Conservation (phyloP, 1,140 invertebrate species). For the Nebria ingens region DNA sequence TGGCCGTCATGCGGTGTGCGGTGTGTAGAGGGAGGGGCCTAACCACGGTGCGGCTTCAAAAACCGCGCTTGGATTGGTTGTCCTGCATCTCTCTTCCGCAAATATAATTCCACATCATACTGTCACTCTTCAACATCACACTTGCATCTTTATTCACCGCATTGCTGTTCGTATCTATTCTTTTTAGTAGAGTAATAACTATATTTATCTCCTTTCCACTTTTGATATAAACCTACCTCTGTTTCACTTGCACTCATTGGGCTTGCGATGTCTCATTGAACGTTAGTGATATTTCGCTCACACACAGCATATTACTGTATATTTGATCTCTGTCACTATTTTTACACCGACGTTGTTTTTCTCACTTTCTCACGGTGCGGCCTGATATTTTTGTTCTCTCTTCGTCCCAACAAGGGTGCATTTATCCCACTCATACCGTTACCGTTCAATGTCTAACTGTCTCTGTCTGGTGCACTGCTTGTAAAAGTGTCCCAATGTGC, state of each 20-base stretch:
- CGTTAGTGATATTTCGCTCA: background rate
- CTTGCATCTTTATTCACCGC: conserved; percentile 7
- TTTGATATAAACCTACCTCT: background rate
- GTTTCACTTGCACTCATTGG: background rate
- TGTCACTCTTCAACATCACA: background rate
- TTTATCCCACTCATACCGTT: conserved; percentile 9
- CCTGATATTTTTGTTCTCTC: conserved; percentile 29
- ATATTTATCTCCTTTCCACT: background rate
- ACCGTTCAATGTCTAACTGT: conserved; percentile 23
- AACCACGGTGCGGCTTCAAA: conserved; percentile 35
- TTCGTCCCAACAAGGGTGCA: conserved; percentile 5
- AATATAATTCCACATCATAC: background rate
- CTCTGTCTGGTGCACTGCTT: conserved; percentile 23
- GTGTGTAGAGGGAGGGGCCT: conserved; percentile 33
- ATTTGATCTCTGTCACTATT: conserved; percentile 8
- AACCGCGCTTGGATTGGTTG: conserved; percentile 36
- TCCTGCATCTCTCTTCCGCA: conserved; percentile 24
- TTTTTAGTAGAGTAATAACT: background rate
- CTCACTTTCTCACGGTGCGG: conserved; percentile 22
- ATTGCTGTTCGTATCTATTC: conserved; percentile 2
- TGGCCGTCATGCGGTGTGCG: conserved; percentile 20
- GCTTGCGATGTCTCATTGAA: conserved; percentile 5
- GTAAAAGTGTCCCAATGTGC: conserved; percentile 26
- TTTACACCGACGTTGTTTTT: conserved; percentile 11
- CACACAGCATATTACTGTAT: background rate